phyloP scores from a whole-genome alignment of 2,888 invertebrate species.

The Euspilapteryx auroguttella region DNA sequence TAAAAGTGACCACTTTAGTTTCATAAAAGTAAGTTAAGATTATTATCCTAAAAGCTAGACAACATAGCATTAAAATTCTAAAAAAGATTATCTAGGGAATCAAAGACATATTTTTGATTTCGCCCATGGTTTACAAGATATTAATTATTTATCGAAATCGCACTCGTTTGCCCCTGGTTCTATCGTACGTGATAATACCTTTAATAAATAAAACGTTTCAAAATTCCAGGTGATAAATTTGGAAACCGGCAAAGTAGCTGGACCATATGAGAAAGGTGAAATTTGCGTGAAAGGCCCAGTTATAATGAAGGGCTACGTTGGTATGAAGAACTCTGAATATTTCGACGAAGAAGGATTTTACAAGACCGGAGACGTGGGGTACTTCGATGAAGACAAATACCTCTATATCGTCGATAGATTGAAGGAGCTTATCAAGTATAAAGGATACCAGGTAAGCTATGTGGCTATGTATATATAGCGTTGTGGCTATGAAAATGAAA shows the following conservation, averaged over 20 bases:
- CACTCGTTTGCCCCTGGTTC: too few relatives aligned
- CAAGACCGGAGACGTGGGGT: slow-evolving; percentile 63
- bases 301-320: slow-evolving; percentile 69
- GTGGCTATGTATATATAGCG: neutral
- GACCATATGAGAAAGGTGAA: slow-evolving; percentile 74
- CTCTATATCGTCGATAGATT: slow-evolving; percentile 34
- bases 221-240: slow-evolving; percentile 46
- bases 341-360: slow-evolving; percentile 78
- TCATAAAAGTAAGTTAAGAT: too few relatives aligned
- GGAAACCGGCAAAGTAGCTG: slow-evolving; percentile 63
- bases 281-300: slow-evolving; percentile 75
- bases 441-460: slow-evolving; percentile 29
- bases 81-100: too few relatives aligned
- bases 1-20: too few relatives aligned
- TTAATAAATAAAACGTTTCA: too few relatives aligned
- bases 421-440: slow-evolving; percentile 45
- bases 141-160: too few relatives aligned
- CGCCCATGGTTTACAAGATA: too few relatives aligned
- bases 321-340: slow-evolving; percentile 34
- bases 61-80: too few relatives aligned
- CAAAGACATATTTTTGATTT: too few relatives aligned
- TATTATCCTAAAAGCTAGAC: too few relatives aligned
- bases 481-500: neutral
- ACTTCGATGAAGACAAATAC: slow-evolving; percentile 30
- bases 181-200: too few relatives aligned